Conservation (phyloP, 2,888 invertebrate species). For the Stenurella melanura region DNA sequence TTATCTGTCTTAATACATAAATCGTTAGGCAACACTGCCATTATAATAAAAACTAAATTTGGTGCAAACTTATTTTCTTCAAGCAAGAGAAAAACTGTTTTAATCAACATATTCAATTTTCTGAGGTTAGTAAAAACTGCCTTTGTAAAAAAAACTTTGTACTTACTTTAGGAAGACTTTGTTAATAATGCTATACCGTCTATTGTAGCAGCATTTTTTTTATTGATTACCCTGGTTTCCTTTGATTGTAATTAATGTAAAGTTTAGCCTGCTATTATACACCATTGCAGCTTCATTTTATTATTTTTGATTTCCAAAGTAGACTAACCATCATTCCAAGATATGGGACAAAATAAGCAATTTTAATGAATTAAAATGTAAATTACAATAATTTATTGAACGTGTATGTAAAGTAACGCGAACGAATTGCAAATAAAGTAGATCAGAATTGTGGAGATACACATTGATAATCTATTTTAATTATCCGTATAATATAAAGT, state of each 20-base stretch:
- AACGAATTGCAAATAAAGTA: not conserved
- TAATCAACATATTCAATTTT: too few relatives aligned
- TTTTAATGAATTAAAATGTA: not conserved
- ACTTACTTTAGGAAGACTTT: too few relatives aligned
- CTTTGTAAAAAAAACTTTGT: too few relatives aligned
- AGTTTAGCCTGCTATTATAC: slow-evolving; percentile 8
- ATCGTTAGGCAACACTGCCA: too few relatives aligned
- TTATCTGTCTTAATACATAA: too few relatives aligned
- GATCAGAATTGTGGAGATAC: not conserved
- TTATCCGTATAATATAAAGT: too few relatives aligned
- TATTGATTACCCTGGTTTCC: not conserved
- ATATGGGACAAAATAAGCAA: slow-evolving; percentile 10
- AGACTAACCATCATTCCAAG: slow-evolving; percentile 1
- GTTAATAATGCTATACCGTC: too few relatives aligned
- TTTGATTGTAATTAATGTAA: not conserved
- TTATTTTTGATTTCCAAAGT: slow-evolving; percentile 16
- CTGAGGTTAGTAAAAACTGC: too few relatives aligned
- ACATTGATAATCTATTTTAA: too few relatives aligned
- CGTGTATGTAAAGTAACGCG: slow-evolving; percentile 4
- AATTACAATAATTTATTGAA: slow-evolving; percentile 22
- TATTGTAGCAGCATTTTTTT: not conserved
- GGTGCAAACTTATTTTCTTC: too few relatives aligned
- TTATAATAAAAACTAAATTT: too few relatives aligned
- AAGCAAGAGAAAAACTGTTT: too few relatives aligned
- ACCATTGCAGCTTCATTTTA: not conserved